A percentile compares a stretch with the other conserved stretches of the same genome.
These are phyloP conservation scores for Salticus scenicus DNA, from an alignment of 2,888 invertebrate genomes.

Conservation along the genomic window DNA sequence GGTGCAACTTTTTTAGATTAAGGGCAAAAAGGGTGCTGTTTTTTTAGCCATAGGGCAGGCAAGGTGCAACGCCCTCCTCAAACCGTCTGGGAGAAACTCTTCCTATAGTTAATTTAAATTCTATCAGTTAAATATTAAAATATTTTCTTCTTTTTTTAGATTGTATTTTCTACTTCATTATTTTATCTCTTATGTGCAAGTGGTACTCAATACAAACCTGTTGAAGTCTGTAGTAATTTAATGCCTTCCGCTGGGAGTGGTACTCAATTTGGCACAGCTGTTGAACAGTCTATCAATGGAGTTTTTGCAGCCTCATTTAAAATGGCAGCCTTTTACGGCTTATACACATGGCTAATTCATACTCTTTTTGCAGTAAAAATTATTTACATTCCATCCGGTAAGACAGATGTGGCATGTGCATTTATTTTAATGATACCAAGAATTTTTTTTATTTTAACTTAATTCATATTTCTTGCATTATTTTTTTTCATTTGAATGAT, in stretches of 20 bases:
- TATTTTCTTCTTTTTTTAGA: constrained; percentile 79
- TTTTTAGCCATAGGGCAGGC: too few species aligned
- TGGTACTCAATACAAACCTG: constrained; percentile 90
- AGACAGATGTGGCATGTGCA: constrained; percentile 70
- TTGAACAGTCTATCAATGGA: constrained; percentile 92
- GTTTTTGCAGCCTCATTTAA: constrained; percentile 97
- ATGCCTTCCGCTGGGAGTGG: constrained; percentile 83
- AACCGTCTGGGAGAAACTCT: too few species aligned
- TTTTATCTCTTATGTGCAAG: constrained; percentile 95
- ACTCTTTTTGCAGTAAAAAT: constrained; percentile 94
- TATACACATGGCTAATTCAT: constrained; percentile 99
- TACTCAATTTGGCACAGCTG: constrained; percentile 83
- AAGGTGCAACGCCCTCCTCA: too few species aligned
- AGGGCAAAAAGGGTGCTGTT: too few species aligned
- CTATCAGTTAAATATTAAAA: too few species aligned
- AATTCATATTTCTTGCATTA: neutral
- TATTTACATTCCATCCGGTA: constrained; percentile 94
- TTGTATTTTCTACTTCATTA: constrained; percentile 96
- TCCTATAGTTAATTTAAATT: too few species aligned
- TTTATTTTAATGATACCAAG: too few species aligned
- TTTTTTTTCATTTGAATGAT: neutral
- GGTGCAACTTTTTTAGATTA: too few species aligned
- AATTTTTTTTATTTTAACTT: neutral
- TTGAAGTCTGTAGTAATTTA: constrained; percentile 88
- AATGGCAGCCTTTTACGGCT: constrained; percentile 96